phyloP scores from a whole-genome alignment of 2,797 vertebrate species.

The Acrossocheilus fasciatus region DNA sequence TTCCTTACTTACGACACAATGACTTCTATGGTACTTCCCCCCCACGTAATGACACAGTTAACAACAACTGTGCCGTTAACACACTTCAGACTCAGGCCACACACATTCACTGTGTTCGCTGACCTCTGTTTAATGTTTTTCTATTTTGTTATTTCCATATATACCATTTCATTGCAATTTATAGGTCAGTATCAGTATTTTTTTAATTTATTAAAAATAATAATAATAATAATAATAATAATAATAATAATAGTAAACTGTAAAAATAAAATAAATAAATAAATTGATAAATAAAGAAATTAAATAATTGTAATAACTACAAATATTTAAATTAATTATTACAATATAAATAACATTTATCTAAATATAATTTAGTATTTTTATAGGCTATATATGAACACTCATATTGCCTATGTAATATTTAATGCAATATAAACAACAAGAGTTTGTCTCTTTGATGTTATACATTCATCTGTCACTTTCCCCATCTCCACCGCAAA shows the following conservation, averaged over 20 bases:
- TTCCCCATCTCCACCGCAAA: background rate
- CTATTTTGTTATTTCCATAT: background rate
- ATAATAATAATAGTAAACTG: background rate
- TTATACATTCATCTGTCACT: background rate
- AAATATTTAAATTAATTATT: background rate
- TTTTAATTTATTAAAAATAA: no score
- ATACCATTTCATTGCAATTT: background rate
- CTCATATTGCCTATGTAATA: background rate
- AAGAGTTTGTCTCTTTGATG: background rate
- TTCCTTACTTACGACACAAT: background rate
- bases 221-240: background rate
- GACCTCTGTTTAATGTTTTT: background rate
- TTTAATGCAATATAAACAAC: background rate
- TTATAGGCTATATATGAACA: background rate
- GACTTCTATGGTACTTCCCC: background rate
- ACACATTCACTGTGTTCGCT: background rate
- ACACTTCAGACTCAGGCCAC: conserved; percentile 30
- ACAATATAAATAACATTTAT: background rate
- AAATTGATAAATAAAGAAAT: no score
- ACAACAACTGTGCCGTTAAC: background rate
- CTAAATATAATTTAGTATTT: background rate
- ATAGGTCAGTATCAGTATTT: background rate
- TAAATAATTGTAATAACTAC: background rate
- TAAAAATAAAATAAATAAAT: no score
- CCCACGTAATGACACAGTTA: background rate